Evolutionary conservation across 2,888 invertebrate species (phyloP), one percentile per base, ranked within the genome.

Genomic region (Morpho achilles): DNA sequence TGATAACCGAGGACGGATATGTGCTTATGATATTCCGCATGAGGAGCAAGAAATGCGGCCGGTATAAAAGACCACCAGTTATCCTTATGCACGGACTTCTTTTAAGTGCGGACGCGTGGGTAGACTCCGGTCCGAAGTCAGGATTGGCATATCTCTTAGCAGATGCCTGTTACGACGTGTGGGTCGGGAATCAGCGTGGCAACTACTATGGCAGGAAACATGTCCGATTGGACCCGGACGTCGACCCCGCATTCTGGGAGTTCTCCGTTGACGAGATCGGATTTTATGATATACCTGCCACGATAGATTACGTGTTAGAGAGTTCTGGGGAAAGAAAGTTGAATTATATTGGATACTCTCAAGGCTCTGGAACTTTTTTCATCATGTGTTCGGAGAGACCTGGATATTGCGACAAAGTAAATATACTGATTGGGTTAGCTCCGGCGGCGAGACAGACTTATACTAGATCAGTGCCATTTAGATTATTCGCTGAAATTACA

Each of bases 261-360:
- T 69, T 76, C 55, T 57, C 71, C 7, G 95, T 94, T 87, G 95
- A 96, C 70, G 94, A 96, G 73, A 95, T 96, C 73, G 95, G 94
- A 0, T 74, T 84, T 23, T 93, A 91, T 68, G 98, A 98, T 75
- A 69, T 97, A 1, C 96, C 97, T 1, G 94, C 95, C 0, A 75
- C 76, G 49, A 70, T 84, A 0, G 84, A 87, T 52, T 79, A 81
- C 50, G 74, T 87, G 2, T 59, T 87, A 7, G 60, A 74, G 0
- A 62, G 73, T 7, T 82, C 85, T 1, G 67, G 69, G 1, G 60
- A 65, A 1, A 61, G 70, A 0, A 81, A 77, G 44, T 52, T 87
- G 43, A 84, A 81, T 47, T 85, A 79, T 44, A 93, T 95, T 7
- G 97, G 96, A 0, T 96, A 95, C 73, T 96, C 96, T 0, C 93